Evolutionary conservation across 1,140 invertebrate species (phyloP), one percentile per base, ranked within the genome.

Genomic region (Teleopsis dalmanni): DNA sequence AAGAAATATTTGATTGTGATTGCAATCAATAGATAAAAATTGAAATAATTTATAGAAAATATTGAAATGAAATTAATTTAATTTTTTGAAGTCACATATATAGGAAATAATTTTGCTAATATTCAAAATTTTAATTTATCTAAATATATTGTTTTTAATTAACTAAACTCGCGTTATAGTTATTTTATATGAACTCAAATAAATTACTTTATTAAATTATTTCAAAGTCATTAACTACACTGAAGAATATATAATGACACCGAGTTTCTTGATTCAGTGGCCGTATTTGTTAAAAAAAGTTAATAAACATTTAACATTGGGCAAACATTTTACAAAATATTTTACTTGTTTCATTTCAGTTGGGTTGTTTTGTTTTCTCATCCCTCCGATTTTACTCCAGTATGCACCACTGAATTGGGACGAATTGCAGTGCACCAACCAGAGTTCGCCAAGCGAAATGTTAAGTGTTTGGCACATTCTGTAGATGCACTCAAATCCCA

Each of bases 321-420:
- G 7, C 36, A n/a, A n/a, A n/a, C n/a, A 19, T 40, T 18, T 40
- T 8, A 21, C 18, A 14, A 7, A 40, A n/a, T 4, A 40, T 19
- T 40, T 18, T n/a, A 11, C 6, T 9, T 22, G 16, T 46, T n/a
- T n/a, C n/a, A n/a, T n/a, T n/a, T n/a, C 57, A 92, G 88, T 44
- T 95, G 91, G 91, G 81, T 82, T 2, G 81, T 95, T 35, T 59
- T 95, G 2, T 95, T 95, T 69, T 94, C 91, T 1, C 93, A 96
- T 71, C 92, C 92, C 2, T 83, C 87, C 16, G 92, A 95, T 68
- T 95, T 88, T 65, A 95, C 93, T 0, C 93, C 92, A 13, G 92
- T 96, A 0, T 95, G 93, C 65, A 95, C 92, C 9, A 96, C 93
- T 0, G 92, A 96, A 72, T 70, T 96, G 50, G 89, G 85, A 7